A percentile compares a stretch with the other conserved stretches of the same genome.
phyloP scores from a whole-genome alignment of 2,797 vertebrate species.

The Tokudaia tokunoshimensis region DNA sequence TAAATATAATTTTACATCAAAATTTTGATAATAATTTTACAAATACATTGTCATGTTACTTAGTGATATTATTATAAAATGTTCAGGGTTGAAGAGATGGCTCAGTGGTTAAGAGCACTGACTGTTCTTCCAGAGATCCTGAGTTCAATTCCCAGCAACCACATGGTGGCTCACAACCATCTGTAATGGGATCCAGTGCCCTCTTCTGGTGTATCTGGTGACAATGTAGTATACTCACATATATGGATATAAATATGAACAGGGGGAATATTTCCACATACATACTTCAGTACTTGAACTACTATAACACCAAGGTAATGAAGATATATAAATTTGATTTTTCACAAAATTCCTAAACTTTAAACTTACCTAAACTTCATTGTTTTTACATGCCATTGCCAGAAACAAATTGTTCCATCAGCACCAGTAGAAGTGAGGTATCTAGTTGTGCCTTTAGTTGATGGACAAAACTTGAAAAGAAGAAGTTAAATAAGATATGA shows the following conservation, averaged over 20 bases:
- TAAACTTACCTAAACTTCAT: slow-evolving; percentile 96
- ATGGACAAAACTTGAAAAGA: slow-evolving; percentile 95
- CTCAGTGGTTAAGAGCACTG: too few species aligned
- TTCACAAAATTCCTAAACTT: slow-evolving; percentile 45
- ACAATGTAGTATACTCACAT: too few species aligned
- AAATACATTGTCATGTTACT: background rate
- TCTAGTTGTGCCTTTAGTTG: slow-evolving; percentile 93
- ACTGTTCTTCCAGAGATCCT: too few species aligned
- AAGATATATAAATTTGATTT: slow-evolving; percentile 28
- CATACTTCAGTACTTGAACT: background rate
- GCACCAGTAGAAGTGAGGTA: slow-evolving; percentile 98
- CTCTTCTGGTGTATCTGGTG: too few species aligned
- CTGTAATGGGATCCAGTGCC: too few species aligned
- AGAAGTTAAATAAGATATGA: slow-evolving; percentile 63
- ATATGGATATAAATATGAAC: background rate
- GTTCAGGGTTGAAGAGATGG: background rate
- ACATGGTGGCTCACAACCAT: too few species aligned
- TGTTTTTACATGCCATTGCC: slow-evolving; percentile 96
- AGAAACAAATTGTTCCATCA: slow-evolving; percentile 99
- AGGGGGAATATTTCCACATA: too few species aligned
- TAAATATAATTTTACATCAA: slow-evolving; percentile 40
- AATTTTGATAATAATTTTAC: slow-evolving; percentile 28
- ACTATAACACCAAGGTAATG: background rate
- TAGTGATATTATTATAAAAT: slow-evolving; percentile 38
- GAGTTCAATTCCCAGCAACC: too few species aligned